Evolutionary conservation across 1,140 invertebrate species (phyloP), one percentile per base, ranked within the genome.

Genomic region (Tribolium castaneum): DNA sequence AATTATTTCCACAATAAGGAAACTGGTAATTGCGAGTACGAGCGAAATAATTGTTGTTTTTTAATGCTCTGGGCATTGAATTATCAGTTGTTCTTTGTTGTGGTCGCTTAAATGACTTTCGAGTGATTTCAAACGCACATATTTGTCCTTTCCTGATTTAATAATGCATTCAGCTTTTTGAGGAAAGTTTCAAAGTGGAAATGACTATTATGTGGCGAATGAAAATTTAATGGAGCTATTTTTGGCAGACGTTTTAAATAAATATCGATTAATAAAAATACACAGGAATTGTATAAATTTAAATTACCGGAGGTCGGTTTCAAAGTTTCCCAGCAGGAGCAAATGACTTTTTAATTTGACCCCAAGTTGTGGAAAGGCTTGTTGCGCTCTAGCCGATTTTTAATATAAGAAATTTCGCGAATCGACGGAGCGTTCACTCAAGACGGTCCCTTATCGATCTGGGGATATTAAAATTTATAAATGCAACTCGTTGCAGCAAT

Each of bases 261-360:
- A 45, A 45, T 45, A 45, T 45, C 39, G 39, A 45, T 45, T 45
- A 7, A 45, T 2, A 9, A 9, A 45, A 4, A 30, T 30, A 30
- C 6, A 30, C 6, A 6, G 5, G 25, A 30, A 30, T 30, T 30
- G 25, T 30, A 30, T 30, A 30, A 30, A 30, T 30, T 30, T 30
- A 30, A 30, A 30, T 30, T 6, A 6, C 1, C 25, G 25, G 25
- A 2, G 25, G 25, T 54, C 1, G 25, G 25, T 54, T 14, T 9
- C 7, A 54, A 13, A 54, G 25, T 3, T 62, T 62, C 3, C 3
- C 56, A 62, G 56, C 19, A 62, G 34, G 22, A 22, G 22, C 25
- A 62, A 62, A 62, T 62, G 56, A 62, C 56, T 62, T 66, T 66
- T 66, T 35, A 66, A 66, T 66, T 66, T 62, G 19, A 13, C 59